Conservation (phyloP, 2,113 vertebrate genomes). For the Etia nguti region DNA sequence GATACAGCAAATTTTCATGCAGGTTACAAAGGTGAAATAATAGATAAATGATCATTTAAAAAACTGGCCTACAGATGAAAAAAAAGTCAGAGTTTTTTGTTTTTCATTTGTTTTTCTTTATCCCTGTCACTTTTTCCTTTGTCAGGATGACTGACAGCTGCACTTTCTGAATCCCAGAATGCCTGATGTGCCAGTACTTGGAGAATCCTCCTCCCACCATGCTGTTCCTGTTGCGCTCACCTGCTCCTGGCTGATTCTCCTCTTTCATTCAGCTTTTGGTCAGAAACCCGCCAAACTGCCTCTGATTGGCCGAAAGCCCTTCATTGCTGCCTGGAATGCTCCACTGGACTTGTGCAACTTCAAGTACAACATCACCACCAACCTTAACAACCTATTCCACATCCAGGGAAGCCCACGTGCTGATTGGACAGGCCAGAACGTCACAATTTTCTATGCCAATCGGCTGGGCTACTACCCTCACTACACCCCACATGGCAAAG, state of each 20-base stretch:
- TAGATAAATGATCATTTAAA: not conserved
- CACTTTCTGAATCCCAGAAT: constrained; percentile 52
- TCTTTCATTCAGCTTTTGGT: constrained; percentile 58
- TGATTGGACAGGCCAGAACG: constrained; percentile 76
- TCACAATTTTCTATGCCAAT: constrained; percentile 82
- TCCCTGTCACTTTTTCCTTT: not conserved
- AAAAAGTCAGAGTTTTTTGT: not conserved
- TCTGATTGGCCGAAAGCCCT: constrained; percentile 74
- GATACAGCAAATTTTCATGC: not conserved
- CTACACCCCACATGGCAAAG: constrained; percentile 64
- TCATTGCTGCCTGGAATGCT: constrained; percentile 79
- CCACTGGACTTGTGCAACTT: constrained; percentile 71
- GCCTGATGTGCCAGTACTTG: constrained; percentile 60
- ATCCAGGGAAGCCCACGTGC: constrained; percentile 73
- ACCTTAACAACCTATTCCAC: constrained; percentile 73
- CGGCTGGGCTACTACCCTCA: constrained; percentile 78
- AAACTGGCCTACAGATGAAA: not conserved
- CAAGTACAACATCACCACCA: constrained; percentile 70
- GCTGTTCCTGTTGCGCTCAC: constrained; percentile 52
- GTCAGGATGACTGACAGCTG: constrained; percentile 65
- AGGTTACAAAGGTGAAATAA: not conserved
- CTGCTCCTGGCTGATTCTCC: constrained; percentile 55
- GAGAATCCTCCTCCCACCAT: constrained; percentile 57
- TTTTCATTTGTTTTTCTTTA: not conserved
- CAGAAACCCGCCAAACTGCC: constrained; percentile 74